phyloP scores from a whole-genome alignment of 2,113 vertebrate genomes.

The Leucopsar rothschildi region DNA sequence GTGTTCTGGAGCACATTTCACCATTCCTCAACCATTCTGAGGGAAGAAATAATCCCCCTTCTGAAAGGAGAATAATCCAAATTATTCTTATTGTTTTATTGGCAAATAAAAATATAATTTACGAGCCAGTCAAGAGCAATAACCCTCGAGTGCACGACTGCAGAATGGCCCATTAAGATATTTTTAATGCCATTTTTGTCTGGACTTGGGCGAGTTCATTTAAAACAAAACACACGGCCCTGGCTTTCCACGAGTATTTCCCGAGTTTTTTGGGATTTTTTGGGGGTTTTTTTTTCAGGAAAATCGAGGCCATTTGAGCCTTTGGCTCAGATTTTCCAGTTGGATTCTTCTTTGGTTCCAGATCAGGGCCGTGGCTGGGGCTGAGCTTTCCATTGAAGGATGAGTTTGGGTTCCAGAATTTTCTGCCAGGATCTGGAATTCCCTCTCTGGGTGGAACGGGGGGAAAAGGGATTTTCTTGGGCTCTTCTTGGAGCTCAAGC shows the following conservation, averaged over 20 bases:
- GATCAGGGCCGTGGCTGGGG: neutral
- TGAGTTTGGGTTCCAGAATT: neutral
- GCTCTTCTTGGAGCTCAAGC: neutral
- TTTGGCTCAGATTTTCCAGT: neutral
- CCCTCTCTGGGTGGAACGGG: too few relatives aligned
- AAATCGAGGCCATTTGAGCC: neutral
- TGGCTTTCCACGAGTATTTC: neutral
- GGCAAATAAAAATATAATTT: conserved; percentile 60
- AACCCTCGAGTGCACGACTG: neutral
- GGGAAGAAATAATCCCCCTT: neutral
- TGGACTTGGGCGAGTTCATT: neutral
- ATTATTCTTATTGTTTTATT: conserved; percentile 64
- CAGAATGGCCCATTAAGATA: conserved; percentile 15
- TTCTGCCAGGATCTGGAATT: neutral
- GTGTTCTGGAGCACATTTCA: neutral
- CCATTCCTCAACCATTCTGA: neutral
- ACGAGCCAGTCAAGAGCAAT: conserved; percentile 53
- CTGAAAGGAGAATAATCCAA: conserved; percentile 38
- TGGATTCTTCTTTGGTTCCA: neutral
- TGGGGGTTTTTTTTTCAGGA: neutral
- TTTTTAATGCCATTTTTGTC: conserved; percentile 39
- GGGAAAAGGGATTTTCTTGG: too few relatives aligned
- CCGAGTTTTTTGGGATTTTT: too few relatives aligned
- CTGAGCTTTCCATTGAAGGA: neutral
- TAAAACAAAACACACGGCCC: neutral